Percentiles rank a stretch among this genome's conserved stretches.
These are phyloP conservation scores for Discoglossus pictus DNA, from an alignment of 2,797 vertebrate species.

Conservation along the genomic window DNA sequence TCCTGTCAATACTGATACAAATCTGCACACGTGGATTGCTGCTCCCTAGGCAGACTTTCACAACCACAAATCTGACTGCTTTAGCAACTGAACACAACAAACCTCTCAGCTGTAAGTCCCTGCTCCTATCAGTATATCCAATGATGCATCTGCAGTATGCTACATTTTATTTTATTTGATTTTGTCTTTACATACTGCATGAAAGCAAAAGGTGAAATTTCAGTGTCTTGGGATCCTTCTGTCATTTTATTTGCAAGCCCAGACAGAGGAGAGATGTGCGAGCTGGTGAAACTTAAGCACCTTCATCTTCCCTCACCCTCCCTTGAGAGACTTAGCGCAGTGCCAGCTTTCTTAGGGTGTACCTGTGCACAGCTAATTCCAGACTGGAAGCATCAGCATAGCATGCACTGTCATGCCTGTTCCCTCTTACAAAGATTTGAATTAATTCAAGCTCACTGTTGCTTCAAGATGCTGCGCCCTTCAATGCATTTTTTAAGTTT, in stretches of 20 bases:
- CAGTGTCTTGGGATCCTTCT: slow-evolving; percentile 13
- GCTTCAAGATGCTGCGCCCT: background rate
- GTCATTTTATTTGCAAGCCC: slow-evolving; percentile 12
- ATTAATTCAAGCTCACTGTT: slow-evolving; percentile 44
- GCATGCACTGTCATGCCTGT: slow-evolving; percentile 59
- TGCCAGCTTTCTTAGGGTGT: slow-evolving; percentile 55
- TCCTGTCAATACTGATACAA: background rate
- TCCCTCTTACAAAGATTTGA: slow-evolving; percentile 52
- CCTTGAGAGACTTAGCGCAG: slow-evolving; percentile 51
- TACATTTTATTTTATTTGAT: background rate
- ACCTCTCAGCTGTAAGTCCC: background rate
- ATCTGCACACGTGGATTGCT: too few relatives aligned
- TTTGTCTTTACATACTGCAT: too few relatives aligned
- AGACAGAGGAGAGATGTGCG: slow-evolving; percentile 3
- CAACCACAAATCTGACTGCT: background rate
- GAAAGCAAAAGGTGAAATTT: background rate
- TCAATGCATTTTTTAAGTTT: background rate
- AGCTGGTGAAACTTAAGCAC: slow-evolving; percentile 7
- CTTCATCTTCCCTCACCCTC: background rate
- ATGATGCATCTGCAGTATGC: background rate
- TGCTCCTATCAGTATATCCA: background rate
- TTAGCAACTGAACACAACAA: background rate
- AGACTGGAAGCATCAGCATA: slow-evolving; percentile 47
- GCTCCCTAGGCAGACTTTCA: background rate
- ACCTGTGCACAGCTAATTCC: slow-evolving; percentile 46